A percentile compares a stretch with the other conserved stretches of the same genome.
phyloP scores from a whole-genome alignment of 2,113 vertebrate genomes.

The Merops nubicus region DNA sequence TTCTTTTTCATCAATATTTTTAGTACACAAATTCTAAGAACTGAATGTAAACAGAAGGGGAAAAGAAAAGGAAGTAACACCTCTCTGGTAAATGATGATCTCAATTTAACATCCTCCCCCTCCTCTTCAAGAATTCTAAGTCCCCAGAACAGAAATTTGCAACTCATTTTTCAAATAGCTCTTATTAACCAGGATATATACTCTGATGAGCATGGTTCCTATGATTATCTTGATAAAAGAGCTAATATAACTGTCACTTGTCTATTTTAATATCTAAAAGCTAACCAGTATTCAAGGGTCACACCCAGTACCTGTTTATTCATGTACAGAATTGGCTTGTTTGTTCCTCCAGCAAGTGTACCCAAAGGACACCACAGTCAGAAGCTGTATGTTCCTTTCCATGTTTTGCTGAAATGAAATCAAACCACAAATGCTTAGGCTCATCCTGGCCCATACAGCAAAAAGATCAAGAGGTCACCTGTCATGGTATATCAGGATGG shows the following conservation, averaged over 20 bases:
- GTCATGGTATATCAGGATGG: background rate
- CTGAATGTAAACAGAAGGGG: background rate
- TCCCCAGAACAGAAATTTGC: background rate
- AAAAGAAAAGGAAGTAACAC: background rate
- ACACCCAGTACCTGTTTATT: background rate
- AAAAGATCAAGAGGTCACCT: background rate
- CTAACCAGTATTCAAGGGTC: background rate
- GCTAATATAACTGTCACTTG: background rate
- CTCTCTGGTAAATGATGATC: background rate
- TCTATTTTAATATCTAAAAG: background rate
- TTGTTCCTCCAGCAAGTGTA: rapidly evolving
- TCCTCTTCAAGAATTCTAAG: background rate
- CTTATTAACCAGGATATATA: background rate
- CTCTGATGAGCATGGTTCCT: background rate
- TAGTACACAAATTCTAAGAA: background rate
- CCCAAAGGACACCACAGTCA: rapidly evolving
- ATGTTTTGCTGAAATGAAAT: background rate
- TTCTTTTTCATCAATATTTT: background rate
- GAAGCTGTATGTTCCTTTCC: background rate
- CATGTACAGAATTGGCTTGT: rapidly evolving
- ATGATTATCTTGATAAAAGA: background rate
- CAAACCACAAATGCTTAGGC: background rate
- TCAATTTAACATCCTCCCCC: background rate
- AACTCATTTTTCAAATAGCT: background rate
- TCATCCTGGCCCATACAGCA: background rate